Base-by-base conservation (phyloP, 92 coral and sea anemone genomes). In the Zoanthus gigantus region DNA sequence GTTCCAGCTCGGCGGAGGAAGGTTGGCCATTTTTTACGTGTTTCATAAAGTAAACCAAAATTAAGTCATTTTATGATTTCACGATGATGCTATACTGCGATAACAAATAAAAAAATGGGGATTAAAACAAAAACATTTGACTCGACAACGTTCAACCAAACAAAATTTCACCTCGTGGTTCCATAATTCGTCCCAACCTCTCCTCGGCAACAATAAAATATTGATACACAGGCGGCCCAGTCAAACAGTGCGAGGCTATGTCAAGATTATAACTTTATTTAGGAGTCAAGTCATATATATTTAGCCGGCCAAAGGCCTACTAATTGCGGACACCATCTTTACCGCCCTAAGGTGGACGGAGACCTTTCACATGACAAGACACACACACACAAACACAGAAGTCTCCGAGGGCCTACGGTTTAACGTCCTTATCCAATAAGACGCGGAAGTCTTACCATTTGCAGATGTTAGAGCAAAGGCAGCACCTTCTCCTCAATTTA, bases 1-100 rank as follows among this genome's bases (percentile, higher is more conserved):
- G 82, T 58, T 90, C 88, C 92, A 93, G 82, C 86, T 93, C 54
- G 94, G 96, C n/a, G 86, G 93, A 0, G 98, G 98, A 12, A 93
- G 74, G 58, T 92, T 93, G 52, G 91, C 79, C 98, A 94, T 94
- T 42, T 80, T 15, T 16, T 18, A 17, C 45, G 74, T 69, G 47
- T 8, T 4, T 69, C 5, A 9, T 14, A 73, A 73, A 47, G 11
- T 6, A 23, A 8, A 45, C 31, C 52, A 16, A 61, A 17, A 61
- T 73, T 37, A 44, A 4, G 0, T 18, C 10, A 37, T n/a, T 77
- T 48, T 18, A 76, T 15, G 30, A 12, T 44, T 4, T 4, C 11
- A 58, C 5, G 23, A 14, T 11, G 18, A 16, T 13, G 14, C 29
- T 11, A 15, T 28, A 37, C 4, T 37, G 4, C 42, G 42, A 37